Conservation (phyloP, 2,113 vertebrate genomes). For the Cryptomyrus ogoouensis region DNA sequence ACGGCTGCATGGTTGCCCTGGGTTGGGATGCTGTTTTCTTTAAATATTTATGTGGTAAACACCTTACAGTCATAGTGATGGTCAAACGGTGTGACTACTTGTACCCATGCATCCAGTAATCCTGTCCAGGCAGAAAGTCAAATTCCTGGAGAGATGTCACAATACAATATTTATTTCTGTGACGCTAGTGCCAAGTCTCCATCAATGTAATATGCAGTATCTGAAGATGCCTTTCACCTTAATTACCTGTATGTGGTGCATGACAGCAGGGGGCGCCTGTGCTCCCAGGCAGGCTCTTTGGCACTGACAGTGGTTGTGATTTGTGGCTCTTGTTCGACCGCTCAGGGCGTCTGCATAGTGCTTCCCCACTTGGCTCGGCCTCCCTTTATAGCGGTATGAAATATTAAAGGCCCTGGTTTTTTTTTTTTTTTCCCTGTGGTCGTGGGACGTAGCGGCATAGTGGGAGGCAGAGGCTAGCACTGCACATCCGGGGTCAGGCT, state of each 20-base stretch:
- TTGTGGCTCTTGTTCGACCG: not conserved
- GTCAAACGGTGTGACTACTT: not conserved
- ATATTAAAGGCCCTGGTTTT: constrained; percentile 11
- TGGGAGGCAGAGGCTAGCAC: not conserved
- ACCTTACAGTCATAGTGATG: not conserved
- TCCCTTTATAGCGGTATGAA: not conserved
- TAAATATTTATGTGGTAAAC: not conserved
- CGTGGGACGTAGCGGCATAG: not conserved
- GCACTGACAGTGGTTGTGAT: not conserved
- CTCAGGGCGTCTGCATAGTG: not conserved
- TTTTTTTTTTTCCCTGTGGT: not conserved
- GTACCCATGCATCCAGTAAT: not conserved
- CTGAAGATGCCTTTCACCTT: constrained; percentile 12
- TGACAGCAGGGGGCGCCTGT: too few species aligned
- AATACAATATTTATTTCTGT: not conserved
- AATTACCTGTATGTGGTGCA: constrained; percentile 5
- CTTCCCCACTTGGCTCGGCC: not conserved
- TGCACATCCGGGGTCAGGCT: constrained; percentile 19
- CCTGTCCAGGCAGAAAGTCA: not conserved
- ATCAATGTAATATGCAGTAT: not conserved
- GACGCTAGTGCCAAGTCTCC: not conserved
- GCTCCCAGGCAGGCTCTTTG: not conserved
- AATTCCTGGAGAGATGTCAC: not conserved
- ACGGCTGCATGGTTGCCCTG: not conserved
- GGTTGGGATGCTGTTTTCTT: not conserved